A percentile compares a stretch with the other conserved stretches of the same genome.
These are phyloP conservation scores for Zaprionus ornatus DNA, from an alignment of 1,140 invertebrate species.

Conservation along the genomic window DNA sequence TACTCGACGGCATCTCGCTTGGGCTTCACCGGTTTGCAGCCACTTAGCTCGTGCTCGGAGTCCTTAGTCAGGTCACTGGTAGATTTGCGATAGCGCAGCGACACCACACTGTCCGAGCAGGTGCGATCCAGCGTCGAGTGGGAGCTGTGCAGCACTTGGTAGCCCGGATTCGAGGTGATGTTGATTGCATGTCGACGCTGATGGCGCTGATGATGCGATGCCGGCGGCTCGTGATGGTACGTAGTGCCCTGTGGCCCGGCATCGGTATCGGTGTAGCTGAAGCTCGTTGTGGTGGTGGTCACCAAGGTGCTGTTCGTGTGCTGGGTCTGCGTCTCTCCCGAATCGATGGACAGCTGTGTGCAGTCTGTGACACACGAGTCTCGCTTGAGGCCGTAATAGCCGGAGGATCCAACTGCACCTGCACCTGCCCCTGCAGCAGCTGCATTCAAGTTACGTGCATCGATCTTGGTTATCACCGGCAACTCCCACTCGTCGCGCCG, in stretches of 20 bases:
- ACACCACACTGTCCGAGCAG: constrained; percentile 80
- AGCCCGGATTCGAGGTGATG: constrained; percentile 83
- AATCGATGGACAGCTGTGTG: constrained; percentile 78
- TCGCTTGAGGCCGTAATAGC: constrained; percentile 66
- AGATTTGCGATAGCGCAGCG: constrained; percentile 86
- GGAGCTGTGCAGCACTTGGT: constrained; percentile 81
- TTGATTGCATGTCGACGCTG: constrained; percentile 82
- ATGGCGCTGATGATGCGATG: constrained; percentile 22
- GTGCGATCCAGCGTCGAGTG: constrained; percentile 83
- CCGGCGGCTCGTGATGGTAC: constrained; percentile 6
- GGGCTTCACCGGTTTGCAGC: constrained; percentile 60
- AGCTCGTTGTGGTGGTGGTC: constrained; percentile 79
- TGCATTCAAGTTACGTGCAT: constrained; percentile 59
- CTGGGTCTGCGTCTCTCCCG: constrained; percentile 64
- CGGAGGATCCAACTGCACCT: not conserved
- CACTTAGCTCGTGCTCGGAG: constrained; percentile 66
- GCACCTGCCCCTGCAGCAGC: constrained; percentile 17
- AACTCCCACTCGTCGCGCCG: constrained; percentile 72
- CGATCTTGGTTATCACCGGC: constrained; percentile 71
- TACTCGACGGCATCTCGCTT: constrained; percentile 57
- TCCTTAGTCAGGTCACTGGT: constrained; percentile 90
- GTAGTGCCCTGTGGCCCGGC: constrained; percentile 15
- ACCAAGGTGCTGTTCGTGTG: constrained; percentile 70
- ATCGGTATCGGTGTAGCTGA: constrained; percentile 73
- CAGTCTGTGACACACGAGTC: constrained; percentile 81